These are phyloP conservation scores for Synergus laeviventris DNA, from an alignment of 2,888 invertebrate species.

Conservation along the genomic window DNA sequence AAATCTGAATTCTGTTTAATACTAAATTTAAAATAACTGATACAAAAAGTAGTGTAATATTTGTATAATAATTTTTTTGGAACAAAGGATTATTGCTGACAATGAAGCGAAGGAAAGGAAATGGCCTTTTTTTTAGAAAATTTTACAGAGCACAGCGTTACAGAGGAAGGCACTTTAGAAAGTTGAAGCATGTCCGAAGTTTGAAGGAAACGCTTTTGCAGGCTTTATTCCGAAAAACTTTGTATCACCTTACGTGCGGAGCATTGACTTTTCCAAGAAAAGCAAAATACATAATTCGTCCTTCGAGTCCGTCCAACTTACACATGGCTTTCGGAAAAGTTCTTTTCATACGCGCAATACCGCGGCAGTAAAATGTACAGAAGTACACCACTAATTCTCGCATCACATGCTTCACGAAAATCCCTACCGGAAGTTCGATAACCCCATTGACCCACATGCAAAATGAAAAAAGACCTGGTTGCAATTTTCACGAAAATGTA, in stretches of 20 bases:
- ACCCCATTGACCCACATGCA: constrained; percentile 64
- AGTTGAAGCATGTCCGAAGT: constrained; percentile 38
- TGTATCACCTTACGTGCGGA: constrained; percentile 38
- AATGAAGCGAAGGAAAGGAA: not conserved
- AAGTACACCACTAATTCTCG: constrained; percentile 56
- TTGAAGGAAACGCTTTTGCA: constrained; percentile 29
- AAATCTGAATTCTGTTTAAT: not conserved
- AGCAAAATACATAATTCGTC: constrained; percentile 40
- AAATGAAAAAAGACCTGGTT: constrained; percentile 54
- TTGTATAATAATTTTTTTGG: not conserved
- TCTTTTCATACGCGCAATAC: constrained; percentile 36
- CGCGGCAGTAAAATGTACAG: constrained; percentile 33
- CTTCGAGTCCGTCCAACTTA: constrained; percentile 36
- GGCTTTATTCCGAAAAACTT: constrained; percentile 36
- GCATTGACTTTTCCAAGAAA: constrained; percentile 39
- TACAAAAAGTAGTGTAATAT: not conserved
- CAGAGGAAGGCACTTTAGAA: constrained; percentile 34
- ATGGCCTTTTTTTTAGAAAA: not conserved
- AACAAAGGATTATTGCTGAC: too few relatives aligned
- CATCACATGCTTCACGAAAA: constrained; percentile 61
- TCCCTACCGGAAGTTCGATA: constrained; percentile 62
- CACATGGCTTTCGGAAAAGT: constrained; percentile 36
- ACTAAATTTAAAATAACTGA: not conserved
- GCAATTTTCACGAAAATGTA: constrained; percentile 40
- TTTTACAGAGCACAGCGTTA: constrained; percentile 8